phyloP scores from a whole-genome alignment of 2,113 vertebrate genomes.

The Climacteris rufus region DNA sequence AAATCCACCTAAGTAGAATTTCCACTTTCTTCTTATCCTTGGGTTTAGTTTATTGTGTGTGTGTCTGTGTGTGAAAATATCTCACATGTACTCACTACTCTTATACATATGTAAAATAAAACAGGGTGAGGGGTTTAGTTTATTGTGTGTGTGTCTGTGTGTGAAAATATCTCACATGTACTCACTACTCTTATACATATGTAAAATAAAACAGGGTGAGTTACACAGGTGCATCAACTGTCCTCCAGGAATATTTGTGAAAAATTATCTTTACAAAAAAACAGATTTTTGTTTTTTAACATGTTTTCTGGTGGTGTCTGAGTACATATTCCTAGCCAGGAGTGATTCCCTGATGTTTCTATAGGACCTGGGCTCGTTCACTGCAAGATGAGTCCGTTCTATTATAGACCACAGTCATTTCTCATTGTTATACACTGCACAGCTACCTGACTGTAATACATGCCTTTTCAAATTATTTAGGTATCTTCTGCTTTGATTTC shows the following conservation, averaged over 20 bases:
- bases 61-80: neutral
- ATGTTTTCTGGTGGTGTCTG: neutral
- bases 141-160: neutral
- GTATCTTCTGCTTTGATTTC: neutral
- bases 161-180: neutral
- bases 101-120: neutral
- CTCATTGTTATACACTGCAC: neutral
- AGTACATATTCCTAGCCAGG: neutral
- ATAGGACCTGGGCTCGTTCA: neutral
- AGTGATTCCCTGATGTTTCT: neutral
- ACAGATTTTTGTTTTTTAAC: neutral
- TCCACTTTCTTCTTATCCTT: neutral
- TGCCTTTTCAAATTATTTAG: neutral
- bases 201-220: neutral
- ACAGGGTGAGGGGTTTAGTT: neutral
- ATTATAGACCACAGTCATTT: neutral
- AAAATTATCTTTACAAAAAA: neutral
- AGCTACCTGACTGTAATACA: neutral
- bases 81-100: neutral
- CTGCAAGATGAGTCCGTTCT: neutral
- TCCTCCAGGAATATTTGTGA: neutral
- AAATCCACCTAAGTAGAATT: neutral
- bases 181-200: neutral
- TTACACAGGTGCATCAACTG: neutral
- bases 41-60: neutral